phyloP scores from a whole-genome alignment of 2,797 vertebrate species.

The Aeoliscus strigatus region DNA sequence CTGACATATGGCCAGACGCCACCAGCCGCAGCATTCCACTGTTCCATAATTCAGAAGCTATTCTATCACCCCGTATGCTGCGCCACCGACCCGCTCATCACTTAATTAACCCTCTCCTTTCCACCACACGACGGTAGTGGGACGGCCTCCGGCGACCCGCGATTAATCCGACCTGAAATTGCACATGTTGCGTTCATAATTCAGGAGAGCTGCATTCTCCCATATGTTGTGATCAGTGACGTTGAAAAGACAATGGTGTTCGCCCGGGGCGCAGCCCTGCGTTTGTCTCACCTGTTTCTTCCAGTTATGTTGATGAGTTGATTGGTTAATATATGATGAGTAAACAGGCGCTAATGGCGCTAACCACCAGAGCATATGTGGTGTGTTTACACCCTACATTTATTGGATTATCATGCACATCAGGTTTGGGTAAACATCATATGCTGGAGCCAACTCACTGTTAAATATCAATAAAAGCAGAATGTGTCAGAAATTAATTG shows the following conservation, averaged over 20 bases:
- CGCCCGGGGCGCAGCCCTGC: conserved; percentile 24
- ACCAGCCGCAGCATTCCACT: conserved; percentile 66
- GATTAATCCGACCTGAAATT: conserved; percentile 34
- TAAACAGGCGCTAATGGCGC: conserved; percentile 43
- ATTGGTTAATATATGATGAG: conserved; percentile 46
- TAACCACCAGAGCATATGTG: conserved; percentile 60
- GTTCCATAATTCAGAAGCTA: conserved; percentile 71
- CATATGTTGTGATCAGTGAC: conserved; percentile 58
- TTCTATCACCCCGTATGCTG: conserved; percentile 64
- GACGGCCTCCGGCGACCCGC: conserved; percentile 32
- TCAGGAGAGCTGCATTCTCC: conserved; percentile 30
- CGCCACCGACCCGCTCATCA: conserved; percentile 36
- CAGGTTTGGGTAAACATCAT: conserved; percentile 31
- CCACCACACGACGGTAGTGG: conserved; percentile 28
- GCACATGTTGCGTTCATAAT: conserved; percentile 49
- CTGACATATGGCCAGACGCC: conserved; percentile 70
- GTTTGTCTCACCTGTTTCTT: conserved; percentile 36
- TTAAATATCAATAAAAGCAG: conserved; percentile 39
- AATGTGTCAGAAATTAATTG: conserved; percentile 25
- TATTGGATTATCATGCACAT: conserved; percentile 12
- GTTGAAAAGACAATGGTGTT: conserved; percentile 27
- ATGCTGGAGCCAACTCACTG: conserved; percentile 22
- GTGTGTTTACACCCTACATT: conserved; percentile 27
- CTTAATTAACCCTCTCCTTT: conserved; percentile 64
- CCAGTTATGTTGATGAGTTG: conserved; percentile 45